A percentile compares a stretch with the other conserved stretches of the same genome.
These are phyloP conservation scores for Corythaeola cristata DNA, from an alignment of 2,113 vertebrate genomes.

Conservation along the genomic window DNA sequence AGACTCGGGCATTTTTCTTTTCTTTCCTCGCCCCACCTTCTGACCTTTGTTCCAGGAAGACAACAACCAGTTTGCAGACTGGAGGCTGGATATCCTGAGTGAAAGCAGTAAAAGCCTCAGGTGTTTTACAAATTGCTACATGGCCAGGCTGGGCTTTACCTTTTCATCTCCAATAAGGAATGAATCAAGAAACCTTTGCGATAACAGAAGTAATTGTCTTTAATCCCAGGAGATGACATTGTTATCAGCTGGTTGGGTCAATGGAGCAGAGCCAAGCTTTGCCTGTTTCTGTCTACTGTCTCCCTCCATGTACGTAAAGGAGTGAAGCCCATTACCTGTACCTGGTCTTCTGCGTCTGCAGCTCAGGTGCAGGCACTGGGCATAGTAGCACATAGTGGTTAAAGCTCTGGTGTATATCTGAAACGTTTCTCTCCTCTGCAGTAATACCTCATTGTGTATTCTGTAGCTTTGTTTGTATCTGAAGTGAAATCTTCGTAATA, in stretches of 20 bases:
- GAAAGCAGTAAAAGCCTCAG: not conserved
- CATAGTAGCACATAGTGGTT: not conserved
- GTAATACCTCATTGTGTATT: not conserved
- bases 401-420: not conserved
- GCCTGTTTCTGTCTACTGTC: not conserved
- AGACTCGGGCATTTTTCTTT: not conserved
- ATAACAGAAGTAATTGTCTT: not conserved
- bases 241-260: not conserved
- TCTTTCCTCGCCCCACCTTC: not conserved
- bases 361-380: not conserved
- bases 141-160: not conserved
- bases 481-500: not conserved
- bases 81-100: not conserved
- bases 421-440: not conserved
- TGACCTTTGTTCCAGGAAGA: not conserved
- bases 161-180: not conserved
- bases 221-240: not conserved
- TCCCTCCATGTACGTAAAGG: not conserved
- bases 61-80: not conserved
- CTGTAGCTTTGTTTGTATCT: conserved; percentile 4
- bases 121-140: not conserved
- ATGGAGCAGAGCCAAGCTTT: not conserved
- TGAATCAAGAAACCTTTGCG: not conserved
- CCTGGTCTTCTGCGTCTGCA: not conserved
- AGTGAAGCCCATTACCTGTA: not conserved